phyloP scores from a whole-genome alignment of 2,888 invertebrate genomes.

The Sipunculus nudus region DNA sequence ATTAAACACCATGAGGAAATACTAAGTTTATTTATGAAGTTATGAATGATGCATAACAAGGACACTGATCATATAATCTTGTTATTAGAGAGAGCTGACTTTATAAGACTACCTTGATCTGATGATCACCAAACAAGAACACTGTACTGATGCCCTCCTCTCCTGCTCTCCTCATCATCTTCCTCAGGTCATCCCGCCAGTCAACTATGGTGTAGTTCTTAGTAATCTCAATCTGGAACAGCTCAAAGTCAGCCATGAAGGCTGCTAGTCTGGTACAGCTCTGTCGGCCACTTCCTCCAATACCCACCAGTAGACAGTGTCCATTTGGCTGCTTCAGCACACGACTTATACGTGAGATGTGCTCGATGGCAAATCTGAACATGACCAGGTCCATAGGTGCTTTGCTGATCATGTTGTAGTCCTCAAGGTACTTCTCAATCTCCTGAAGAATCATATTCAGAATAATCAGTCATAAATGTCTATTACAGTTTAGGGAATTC shows the following conservation, averaged over 20 bases:
- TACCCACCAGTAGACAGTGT: slow-evolving; percentile 64
- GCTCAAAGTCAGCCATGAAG: slow-evolving; percentile 64
- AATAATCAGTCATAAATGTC: too few species aligned
- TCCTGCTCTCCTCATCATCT: slow-evolving; percentile 59
- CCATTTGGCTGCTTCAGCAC: slow-evolving; percentile 65
- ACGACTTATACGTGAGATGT: slow-evolving; percentile 63
- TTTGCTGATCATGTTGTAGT: slow-evolving; percentile 64
- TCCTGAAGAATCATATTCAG: slow-evolving; percentile 43
- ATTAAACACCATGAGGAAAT: too few species aligned
- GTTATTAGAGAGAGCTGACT: too few species aligned
- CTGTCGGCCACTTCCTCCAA: slow-evolving; percentile 65
- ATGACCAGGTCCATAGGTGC: slow-evolving; percentile 66
- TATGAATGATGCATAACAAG: too few species aligned
- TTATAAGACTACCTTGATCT: slow-evolving; percentile 66
- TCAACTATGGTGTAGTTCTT: slow-evolving; percentile 62
- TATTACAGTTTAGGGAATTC: too few species aligned
- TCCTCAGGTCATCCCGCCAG: slow-evolving; percentile 64
- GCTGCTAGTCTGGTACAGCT: slow-evolving; percentile 62
- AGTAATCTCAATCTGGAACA: slow-evolving; percentile 65
- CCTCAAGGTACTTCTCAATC: slow-evolving; percentile 62
- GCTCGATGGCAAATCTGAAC: slow-evolving; percentile 66
- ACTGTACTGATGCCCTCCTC: slow-evolving; percentile 61
- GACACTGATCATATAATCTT: too few species aligned
- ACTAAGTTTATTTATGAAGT: too few species aligned
- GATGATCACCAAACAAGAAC: slow-evolving; percentile 65